Percentiles rank a stretch among this genome's conserved stretches.
phyloP scores from a whole-genome alignment of 1,140 invertebrate species.

The Zaprionus gabonicus region DNA sequence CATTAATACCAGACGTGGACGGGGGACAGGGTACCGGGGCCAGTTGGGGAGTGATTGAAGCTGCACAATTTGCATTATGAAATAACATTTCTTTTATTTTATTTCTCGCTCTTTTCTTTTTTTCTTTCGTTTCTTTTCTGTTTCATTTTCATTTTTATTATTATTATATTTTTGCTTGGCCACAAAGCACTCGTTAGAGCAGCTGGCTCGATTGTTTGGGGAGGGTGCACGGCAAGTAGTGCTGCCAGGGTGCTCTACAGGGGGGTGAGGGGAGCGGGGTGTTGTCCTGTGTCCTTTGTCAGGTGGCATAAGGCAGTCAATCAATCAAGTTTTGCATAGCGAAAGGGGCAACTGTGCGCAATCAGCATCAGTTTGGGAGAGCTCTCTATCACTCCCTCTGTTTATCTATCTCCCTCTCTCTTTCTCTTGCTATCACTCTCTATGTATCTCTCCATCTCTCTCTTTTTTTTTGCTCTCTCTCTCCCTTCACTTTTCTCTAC shows the following conservation, averaged over 20 bases:
- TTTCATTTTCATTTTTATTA: conserved; percentile 15
- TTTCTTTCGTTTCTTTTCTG: conserved; percentile 32
- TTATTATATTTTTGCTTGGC: conserved; percentile 19
- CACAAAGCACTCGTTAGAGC: conserved; percentile 43
- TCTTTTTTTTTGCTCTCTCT: no score
- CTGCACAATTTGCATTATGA: conserved; percentile 81
- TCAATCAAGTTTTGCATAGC: conserved; percentile 42
- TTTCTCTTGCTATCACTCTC: background rate
- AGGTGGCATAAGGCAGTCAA: conserved; percentile 29
- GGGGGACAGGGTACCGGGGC: background rate
- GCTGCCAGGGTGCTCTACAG: background rate
- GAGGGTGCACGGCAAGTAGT: background rate
- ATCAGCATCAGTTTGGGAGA: conserved; percentile 14
- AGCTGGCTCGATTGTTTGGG: conserved; percentile 20
- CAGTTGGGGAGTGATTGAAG: conserved; percentile 11
- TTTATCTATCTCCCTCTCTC: background rate
- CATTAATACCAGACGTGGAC: conserved; percentile 65
- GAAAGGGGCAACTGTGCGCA: conserved; percentile 32
- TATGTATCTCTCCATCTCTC: background rate
- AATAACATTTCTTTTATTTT: conserved; percentile 64
- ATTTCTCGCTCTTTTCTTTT: conserved; percentile 48
- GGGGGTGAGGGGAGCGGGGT: background rate
- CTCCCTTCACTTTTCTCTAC: background rate
- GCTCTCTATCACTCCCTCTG: background rate
- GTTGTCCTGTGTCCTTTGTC: conserved; percentile 11